Base-by-base conservation (phyloP, 2,797 vertebrate species). In the Coranthus polyacanthus region DNA sequence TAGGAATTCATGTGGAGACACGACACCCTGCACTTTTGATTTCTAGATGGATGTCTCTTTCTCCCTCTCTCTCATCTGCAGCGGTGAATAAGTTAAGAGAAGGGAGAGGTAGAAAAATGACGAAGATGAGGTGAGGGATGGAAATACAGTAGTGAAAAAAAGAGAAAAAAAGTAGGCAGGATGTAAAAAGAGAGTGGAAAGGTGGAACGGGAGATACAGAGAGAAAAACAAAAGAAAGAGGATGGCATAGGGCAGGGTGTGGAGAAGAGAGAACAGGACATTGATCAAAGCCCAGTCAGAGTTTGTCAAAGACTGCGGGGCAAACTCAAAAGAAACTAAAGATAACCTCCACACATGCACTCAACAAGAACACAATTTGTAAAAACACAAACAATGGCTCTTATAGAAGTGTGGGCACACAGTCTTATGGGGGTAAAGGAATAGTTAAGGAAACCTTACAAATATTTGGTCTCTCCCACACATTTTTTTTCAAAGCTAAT, bases 1-100 rank as follows among this genome's bases (percentile, higher is more conserved):
- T 68, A 59, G 72, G 83, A 87, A 88, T 85, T 90, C 82, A 81
- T 86, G 82, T 82, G 71, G 81, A 87, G 83, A 80, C 24, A 59
- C 13, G 58, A 73, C 67, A 22, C 74, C 75, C 67, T 47, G 76
- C 71, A 76, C 79, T 64, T 84, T 65, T 82, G 78, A 79, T 82
- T 83, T 81, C 62, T 29, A 75, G 78, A 87, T 44, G 12, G 61
- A 63, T 83, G 45, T 78, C 65, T 83, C 72, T 75, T 58, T 68
- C 55, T 36, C 24, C 44, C 36, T 71, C 53, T 46, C 46, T 13
- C 17, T 43, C 37, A 54, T 72, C 36, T 59, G 44, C 29, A 1
- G 6, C 2, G 24, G 34, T 63, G 50, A 74, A 62, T 29, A 56
- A 38, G 54, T 79, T 81, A 26, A 79, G 44, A 60, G 36, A 62